Conservation (phyloP, 2,797 vertebrate species). For the Euphonia xanthogaster region DNA sequence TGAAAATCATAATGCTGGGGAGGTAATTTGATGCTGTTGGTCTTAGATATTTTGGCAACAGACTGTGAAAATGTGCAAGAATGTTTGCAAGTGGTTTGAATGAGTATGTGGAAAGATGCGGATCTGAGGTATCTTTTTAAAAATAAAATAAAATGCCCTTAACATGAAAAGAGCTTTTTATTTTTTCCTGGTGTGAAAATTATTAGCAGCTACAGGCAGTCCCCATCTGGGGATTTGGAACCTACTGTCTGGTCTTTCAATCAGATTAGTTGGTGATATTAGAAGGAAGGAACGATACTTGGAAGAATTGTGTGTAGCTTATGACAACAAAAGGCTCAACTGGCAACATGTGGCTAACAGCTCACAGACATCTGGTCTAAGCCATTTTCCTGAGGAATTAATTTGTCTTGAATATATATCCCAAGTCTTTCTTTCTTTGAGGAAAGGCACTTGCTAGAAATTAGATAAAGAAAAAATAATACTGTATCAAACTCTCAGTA, state of each 20-base stretch:
- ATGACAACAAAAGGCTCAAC: slow-evolving; percentile 13
- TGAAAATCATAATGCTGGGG: slow-evolving; percentile 32
- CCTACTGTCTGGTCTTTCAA: slow-evolving; percentile 18
- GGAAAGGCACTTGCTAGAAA: not conserved
- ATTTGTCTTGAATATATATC: not conserved
- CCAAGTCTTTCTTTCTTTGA: not conserved
- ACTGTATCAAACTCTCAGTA: not conserved
- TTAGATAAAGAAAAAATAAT: not conserved
- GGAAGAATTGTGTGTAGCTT: not conserved
- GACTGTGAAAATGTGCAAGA: slow-evolving; percentile 39
- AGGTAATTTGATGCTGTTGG: slow-evolving; percentile 12
- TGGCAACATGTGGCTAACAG: slow-evolving; percentile 8
- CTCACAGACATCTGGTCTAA: slow-evolving; percentile 12
- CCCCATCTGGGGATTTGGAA: not conserved
- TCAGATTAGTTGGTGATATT: not conserved
- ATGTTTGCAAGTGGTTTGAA: slow-evolving; percentile 26
- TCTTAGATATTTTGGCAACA: slow-evolving; percentile 15
- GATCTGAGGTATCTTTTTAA: slow-evolving; percentile 6
- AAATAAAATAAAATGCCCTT: slow-evolving; percentile 33
- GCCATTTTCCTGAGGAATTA: slow-evolving; percentile 8
- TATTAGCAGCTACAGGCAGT: slow-evolving; percentile 36
- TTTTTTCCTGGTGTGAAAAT: slow-evolving; percentile 51
- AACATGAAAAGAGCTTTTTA: slow-evolving; percentile 2
- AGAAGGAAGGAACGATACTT: not conserved
- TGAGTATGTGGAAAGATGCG: not conserved